phyloP scores from a whole-genome alignment of 2,113 vertebrate genomes.

The Dinomys branickii region DNA sequence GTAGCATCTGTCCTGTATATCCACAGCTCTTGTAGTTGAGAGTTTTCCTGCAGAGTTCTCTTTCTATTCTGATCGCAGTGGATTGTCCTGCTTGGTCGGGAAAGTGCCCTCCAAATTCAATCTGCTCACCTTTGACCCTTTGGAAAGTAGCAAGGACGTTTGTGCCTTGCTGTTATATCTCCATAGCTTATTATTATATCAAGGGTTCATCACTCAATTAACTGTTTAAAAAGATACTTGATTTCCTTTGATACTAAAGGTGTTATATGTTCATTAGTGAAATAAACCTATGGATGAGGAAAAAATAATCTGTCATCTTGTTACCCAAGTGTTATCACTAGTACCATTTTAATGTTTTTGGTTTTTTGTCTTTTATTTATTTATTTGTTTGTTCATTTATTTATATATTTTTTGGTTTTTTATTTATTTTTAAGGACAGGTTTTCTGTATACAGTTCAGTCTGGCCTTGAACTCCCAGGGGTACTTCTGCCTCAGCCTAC shows the following conservation, averaged over 20 bases:
- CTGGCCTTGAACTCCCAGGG: neutral
- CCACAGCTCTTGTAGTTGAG: neutral
- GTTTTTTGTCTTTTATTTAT: neutral
- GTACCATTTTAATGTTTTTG: neutral
- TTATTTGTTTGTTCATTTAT: too few species aligned
- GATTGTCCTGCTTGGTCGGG: neutral
- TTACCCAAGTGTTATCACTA: neutral
- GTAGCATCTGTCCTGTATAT: neutral
- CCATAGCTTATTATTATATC: neutral
- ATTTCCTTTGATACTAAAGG: constrained; percentile 49
- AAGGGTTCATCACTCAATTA: neutral
- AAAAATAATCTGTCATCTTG: neutral
- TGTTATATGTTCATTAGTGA: neutral
- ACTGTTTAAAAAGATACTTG: constrained; percentile 23
- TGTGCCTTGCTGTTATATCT: constrained; percentile 9
- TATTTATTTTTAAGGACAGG: neutral
- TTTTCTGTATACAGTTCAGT: neutral
- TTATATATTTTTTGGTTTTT: too few species aligned
- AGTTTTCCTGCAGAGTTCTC: neutral
- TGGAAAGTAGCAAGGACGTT: neutral
- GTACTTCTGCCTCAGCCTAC: neutral
- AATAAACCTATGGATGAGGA: neutral
- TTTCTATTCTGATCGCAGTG: neutral
- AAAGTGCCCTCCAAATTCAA: neutral
- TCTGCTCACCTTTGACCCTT: constrained; percentile 16